Percentiles rank a stretch among this genome's conserved stretches.
Conservation (phyloP, 1,140 invertebrate species). For the Campodea augens region DNA sequence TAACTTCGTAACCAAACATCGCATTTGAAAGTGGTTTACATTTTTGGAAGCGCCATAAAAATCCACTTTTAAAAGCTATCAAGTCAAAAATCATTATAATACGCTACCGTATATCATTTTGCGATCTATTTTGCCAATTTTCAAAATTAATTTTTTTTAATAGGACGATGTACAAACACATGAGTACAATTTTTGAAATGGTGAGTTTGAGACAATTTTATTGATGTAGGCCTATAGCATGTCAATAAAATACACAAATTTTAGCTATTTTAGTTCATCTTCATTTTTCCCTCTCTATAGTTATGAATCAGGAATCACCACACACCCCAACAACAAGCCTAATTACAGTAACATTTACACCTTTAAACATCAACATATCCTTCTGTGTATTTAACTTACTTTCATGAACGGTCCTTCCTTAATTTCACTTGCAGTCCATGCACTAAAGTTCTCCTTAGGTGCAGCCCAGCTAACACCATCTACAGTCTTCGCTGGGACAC, state of each 20-base stretch:
- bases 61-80: too few species aligned
- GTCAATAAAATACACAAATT: too few species aligned
- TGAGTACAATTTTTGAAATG: not conserved
- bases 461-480: not conserved
- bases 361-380: not conserved
- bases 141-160: not conserved
- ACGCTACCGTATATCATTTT: conserved; percentile 3
- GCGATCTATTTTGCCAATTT: too few species aligned
- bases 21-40: too few species aligned
- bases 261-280: too few species aligned
- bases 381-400: conserved; percentile 18
- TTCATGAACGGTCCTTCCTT: conserved; percentile 34
- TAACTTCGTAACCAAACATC: too few species aligned
- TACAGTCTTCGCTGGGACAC: not conserved
- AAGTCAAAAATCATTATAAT: not conserved
- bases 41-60: too few species aligned
- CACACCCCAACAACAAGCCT: not conserved
- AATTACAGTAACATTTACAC: not conserved
- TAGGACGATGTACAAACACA: not conserved
- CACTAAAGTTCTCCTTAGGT: conserved; percentile 28
- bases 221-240: too few species aligned
- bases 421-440: conserved; percentile 36
- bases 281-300: not conserved
- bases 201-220: too few species aligned
- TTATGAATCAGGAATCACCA: not conserved